A percentile compares a stretch with the other conserved stretches of the same genome.
Evolutionary conservation across 64 coral and sea anemone species (phyloP).

Genomic region (Porites lutea): DNA sequence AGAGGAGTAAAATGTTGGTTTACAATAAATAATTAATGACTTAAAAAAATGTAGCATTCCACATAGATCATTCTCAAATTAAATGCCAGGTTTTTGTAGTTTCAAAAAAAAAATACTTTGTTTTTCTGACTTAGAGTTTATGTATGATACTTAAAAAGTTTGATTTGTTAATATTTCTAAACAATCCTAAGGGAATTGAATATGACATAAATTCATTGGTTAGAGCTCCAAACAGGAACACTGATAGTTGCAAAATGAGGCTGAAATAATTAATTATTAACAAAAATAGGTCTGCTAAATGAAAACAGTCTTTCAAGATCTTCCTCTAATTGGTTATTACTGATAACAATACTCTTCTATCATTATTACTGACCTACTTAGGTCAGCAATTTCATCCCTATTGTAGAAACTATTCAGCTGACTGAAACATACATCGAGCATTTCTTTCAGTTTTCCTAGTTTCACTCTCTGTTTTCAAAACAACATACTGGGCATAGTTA

Average conservation of each 20-base stretch:
- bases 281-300: not conserved
- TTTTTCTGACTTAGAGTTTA: not conserved
- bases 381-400: too few relatives aligned
- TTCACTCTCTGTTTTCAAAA: too few relatives aligned
- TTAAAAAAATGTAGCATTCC: not conserved
- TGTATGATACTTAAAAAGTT: not conserved
- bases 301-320: not conserved
- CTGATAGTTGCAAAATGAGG: not conserved
- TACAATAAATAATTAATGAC: slow-evolving; percentile 25
- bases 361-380: too few relatives aligned
- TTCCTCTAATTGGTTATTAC: not conserved
- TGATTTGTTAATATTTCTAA: slow-evolving; percentile 13
- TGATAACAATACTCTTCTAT: not conserved
- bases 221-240: slow-evolving; percentile 21
- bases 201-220: not conserved
- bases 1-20: slow-evolving; percentile 1
- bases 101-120: not conserved
- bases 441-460: too few relatives aligned
- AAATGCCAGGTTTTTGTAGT: not conserved
- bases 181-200: not conserved
- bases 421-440: too few relatives aligned
- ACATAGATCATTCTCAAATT: not conserved
- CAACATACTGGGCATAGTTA: too few relatives aligned
- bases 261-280: slow-evolving; percentile 34
- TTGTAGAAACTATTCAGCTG: too few relatives aligned